phyloP scores from a whole-genome alignment of 2,113 vertebrate species.

The Pantherophis guttatus region DNA sequence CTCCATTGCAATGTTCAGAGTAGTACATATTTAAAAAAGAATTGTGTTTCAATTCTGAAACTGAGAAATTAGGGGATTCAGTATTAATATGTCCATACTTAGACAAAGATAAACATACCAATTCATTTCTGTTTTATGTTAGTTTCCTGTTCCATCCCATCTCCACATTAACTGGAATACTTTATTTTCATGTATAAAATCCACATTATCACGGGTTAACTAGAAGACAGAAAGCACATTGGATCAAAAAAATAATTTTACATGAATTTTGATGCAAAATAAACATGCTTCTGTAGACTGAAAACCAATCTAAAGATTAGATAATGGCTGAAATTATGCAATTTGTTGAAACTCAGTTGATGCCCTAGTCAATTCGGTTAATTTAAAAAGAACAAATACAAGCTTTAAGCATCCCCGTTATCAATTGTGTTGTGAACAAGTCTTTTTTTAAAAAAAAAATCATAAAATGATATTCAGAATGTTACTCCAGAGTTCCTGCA shows the following conservation, averaged over 20 bases:
- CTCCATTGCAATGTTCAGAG: not conserved
- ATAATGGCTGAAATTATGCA: not conserved
- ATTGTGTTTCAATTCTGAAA: not conserved
- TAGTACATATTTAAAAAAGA: not conserved
- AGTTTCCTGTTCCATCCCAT: not conserved
- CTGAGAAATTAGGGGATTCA: not conserved
- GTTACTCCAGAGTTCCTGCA: not conserved
- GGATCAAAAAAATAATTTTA: not conserved
- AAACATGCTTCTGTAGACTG: not conserved
- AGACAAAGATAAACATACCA: not conserved
- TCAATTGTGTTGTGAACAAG: not conserved
- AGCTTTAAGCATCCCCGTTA: not conserved
- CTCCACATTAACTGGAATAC: not conserved
- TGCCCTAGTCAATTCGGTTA: not conserved
- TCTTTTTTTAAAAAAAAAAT: not conserved
- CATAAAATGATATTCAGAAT: not conserved
- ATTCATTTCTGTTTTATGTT: not conserved
- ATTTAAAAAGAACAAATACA: not conserved
- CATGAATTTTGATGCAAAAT: not conserved
- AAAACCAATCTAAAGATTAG: not conserved
- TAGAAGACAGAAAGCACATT: not conserved
- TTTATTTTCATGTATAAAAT: not conserved
- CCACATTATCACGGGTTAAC: not conserved
- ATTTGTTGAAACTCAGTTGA: not conserved
- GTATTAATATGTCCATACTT: not conserved